These are phyloP conservation scores for Barnardius zonarius DNA, from an alignment of 2,113 vertebrate genomes.

Conservation along the genomic window DNA sequence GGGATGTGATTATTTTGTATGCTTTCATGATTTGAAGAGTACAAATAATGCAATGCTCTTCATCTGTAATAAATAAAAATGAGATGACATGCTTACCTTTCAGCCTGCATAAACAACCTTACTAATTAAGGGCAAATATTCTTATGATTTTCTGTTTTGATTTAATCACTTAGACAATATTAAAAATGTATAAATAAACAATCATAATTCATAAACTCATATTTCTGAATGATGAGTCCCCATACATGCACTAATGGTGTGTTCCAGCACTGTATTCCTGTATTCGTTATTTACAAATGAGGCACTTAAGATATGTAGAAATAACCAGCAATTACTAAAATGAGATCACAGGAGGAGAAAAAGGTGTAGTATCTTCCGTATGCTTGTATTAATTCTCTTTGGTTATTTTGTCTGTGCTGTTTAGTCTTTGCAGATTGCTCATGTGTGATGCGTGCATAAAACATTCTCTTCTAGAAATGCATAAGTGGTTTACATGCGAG, in stretches of 20 bases:
- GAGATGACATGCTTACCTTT: background rate
- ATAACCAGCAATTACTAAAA: background rate
- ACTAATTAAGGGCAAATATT: background rate
- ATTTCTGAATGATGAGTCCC: background rate
- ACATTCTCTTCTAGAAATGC: background rate
- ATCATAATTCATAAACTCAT: background rate
- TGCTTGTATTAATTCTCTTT: background rate
- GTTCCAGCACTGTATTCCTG: background rate
- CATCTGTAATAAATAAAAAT: background rate
- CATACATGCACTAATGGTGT: accelerated
- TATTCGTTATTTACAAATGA: background rate
- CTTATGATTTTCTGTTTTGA: background rate
- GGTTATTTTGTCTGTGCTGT: background rate
- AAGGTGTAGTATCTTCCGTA: background rate
- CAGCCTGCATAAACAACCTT: background rate
- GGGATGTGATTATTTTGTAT: background rate
- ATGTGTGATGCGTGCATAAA: background rate
- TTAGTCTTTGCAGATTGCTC: background rate
- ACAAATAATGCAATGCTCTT: background rate
- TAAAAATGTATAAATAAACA: background rate
- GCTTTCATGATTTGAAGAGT: background rate
- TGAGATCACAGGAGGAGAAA: background rate
- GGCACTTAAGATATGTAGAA: background rate
- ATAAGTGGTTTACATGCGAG: background rate
- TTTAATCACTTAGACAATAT: background rate